Percentiles rank a stretch among this genome's conserved stretches.
phyloP scores from a whole-genome alignment of 2,888 invertebrate species.

The Hypercompe scribonia region DNA sequence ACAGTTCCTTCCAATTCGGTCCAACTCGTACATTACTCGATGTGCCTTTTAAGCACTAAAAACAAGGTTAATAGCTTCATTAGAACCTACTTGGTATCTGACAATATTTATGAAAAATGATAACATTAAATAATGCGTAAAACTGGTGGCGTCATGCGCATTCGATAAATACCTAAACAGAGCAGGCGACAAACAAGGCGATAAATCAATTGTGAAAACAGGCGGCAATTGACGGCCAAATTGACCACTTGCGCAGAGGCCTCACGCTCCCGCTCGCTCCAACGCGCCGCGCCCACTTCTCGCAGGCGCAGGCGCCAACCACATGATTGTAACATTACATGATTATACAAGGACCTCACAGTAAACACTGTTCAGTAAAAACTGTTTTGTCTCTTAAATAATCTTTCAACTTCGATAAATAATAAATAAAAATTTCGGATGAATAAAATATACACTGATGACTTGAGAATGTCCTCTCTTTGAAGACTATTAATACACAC shows the following conservation, averaged over 20 bases:
- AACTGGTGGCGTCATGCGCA: neutral
- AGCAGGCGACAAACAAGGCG: conserved; percentile 8
- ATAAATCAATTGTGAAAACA: conserved; percentile 11
- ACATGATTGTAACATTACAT: neutral
- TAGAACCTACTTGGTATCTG: neutral
- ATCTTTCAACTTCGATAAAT: neutral
- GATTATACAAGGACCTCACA: neutral
- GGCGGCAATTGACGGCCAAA: conserved; percentile 6
- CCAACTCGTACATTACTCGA: neutral
- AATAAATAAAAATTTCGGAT: no score
- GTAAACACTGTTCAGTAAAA: neutral
- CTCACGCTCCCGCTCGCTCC: neutral
- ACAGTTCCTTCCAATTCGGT: neutral
- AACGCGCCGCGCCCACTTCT: neutral
- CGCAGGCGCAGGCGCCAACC: neutral
- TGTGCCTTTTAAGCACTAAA: neutral
- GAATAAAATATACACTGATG: neutral
- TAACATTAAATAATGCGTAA: neutral
- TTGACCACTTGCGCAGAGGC: neutral
- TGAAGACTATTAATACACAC: neutral
- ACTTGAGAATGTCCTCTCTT: neutral
- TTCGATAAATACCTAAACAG: neutral
- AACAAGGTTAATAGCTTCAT: neutral
- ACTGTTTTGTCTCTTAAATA: neutral
- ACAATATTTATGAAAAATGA: neutral